A percentile compares a stretch with the other conserved stretches of the same genome.
Conservation (phyloP, 2,797 vertebrate species). For the Allochrocebus solatus region DNA sequence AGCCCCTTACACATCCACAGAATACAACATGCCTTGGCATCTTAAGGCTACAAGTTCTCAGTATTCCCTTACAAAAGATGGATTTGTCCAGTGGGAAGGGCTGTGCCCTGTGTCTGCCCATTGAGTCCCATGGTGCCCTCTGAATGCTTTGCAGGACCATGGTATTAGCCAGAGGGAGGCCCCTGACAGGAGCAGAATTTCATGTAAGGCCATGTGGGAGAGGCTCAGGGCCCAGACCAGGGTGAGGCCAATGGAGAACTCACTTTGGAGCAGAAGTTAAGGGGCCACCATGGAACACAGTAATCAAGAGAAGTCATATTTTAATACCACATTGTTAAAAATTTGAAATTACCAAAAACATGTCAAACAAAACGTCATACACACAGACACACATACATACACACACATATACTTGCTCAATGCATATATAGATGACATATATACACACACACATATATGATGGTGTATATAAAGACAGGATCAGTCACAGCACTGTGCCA, state of each 20-base stretch:
- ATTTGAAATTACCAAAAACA: not conserved
- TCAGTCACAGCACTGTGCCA: accelerated
- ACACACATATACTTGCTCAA: not conserved
- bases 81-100: not conserved
- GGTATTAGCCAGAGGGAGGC: not conserved
- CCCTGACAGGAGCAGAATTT: not conserved
- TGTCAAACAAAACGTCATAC: not conserved
- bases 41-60: not conserved
- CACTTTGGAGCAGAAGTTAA: not conserved
- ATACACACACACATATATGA: not conserved
- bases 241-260: not conserved
- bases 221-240: not conserved
- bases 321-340: not conserved
- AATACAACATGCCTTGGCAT: not conserved
- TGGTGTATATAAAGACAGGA: not conserved
- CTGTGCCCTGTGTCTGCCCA: not conserved
- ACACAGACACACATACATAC: not conserved
- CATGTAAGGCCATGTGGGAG: not conserved
- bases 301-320: not conserved
- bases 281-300: not conserved
- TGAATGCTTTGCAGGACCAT: not conserved
- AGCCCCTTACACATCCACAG: not conserved
- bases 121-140: not conserved
- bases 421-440: not conserved
- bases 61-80: not conserved